These are phyloP conservation scores for Margarornis squamiger DNA, from an alignment of 2,797 vertebrate genomes.

Conservation along the genomic window DNA sequence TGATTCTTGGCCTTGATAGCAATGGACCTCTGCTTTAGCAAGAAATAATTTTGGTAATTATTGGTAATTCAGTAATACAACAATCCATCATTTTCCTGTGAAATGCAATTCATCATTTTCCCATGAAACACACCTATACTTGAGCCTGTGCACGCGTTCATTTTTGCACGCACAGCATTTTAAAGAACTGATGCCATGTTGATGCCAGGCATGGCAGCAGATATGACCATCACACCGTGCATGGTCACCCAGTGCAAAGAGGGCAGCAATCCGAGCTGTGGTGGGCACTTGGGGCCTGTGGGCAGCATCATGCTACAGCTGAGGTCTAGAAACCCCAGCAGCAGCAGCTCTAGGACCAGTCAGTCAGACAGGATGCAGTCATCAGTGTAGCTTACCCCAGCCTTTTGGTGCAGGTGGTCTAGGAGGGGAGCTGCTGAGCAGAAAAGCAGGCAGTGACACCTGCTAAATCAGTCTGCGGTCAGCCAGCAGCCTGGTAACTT, in stretches of 20 bases:
- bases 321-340: neutral
- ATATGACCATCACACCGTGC: rapidly evolving
- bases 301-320: neutral
- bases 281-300: rapidly evolving
- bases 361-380: neutral
- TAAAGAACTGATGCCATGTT: neutral
- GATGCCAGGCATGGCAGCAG: neutral
- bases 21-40: neutral
- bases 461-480: neutral
- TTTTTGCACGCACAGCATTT: neutral
- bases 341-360: neutral
- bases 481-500: neutral
- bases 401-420: neutral
- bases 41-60: neutral
- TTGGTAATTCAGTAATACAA: neutral
- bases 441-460: neutral
- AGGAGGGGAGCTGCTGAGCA: neutral
- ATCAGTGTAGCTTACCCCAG: rapidly evolving
- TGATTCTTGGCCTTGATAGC: neutral
- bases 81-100: neutral
- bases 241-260: neutral
- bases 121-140: neutral
- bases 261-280: neutral
- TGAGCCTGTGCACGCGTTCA: neutral
- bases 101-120: neutral